Evolutionary conservation across 2,113 vertebrate genomes (phyloP), one percentile per base, ranked within the genome.

Genomic region (Galeopterus variegatus): DNA sequence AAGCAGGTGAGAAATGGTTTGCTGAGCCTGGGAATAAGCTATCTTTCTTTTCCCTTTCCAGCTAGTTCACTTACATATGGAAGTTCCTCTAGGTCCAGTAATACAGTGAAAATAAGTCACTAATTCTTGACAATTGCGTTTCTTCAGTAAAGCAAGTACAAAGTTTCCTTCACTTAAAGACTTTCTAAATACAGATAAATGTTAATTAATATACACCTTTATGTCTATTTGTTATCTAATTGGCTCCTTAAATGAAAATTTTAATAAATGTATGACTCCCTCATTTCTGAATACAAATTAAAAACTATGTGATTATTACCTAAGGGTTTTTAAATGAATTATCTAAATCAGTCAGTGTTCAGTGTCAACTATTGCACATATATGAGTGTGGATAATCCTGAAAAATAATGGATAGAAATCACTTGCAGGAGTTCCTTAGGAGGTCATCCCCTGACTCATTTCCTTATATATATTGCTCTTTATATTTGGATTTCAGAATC

Each of bases 261-360:
- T 88, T 67, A 23, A 76, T 75, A 62, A 72, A 64, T 64, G 11
- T 62, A 81, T 93, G 18, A 50, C 18, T 88, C 14, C 31, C 28
- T 67, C 33, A 94, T 64, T 91, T 86, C 93, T 95, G 11, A 36
- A 86, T 15, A 96, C 54, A 88, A 62, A 69, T 86, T 36, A 89
- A 85, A 90, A 62, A 28, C n/a, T 82, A 91, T 41, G 3, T 88
- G 21, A 56, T 93, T 81, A 65, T 21, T 80, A 2, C 56, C 17
- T 58, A 45, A 80, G 4, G 3, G 6, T 88, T 76, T 83, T 64
- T 36, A 1, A 17, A 26, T 95, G 5, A 65, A 73, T 91, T 88
- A 58, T 79, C 24, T 21, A 67, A 76, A 58, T 91, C 48, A 88
- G 9, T 50, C 36, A 81, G 13, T 70, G 70, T 87, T 90, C 65